Percentiles rank a stretch among this genome's conserved stretches.
phyloP scores from a whole-genome alignment of 2,888 invertebrate genomes.

The Metallyticus violacea region DNA sequence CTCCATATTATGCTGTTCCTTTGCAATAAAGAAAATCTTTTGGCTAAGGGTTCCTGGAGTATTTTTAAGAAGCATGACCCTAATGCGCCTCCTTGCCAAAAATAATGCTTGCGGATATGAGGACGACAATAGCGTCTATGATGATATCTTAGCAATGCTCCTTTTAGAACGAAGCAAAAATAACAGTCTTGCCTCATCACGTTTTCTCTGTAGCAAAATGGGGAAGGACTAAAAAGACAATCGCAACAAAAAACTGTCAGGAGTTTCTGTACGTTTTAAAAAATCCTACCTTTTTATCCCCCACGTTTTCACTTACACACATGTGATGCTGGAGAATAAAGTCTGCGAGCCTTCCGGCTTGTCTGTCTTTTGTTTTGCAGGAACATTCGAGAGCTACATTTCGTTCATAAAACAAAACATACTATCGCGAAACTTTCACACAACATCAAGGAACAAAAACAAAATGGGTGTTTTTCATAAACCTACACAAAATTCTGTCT shows the following conservation, averaged over 20 bases:
- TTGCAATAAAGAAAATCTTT: too few relatives aligned
- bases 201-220: neutral
- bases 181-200: neutral
- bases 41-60: too few relatives aligned
- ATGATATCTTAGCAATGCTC: too few relatives aligned
- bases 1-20: too few relatives aligned
- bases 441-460: neutral
- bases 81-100: too few relatives aligned
- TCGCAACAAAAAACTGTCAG: neutral
- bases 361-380: neutral
- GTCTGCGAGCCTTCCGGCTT: neutral
- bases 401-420: neutral
- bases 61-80: too few relatives aligned
- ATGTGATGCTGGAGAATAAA: neutral
- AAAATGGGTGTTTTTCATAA: neutral
- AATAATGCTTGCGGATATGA: too few relatives aligned
- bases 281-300: neutral
- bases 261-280: neutral
- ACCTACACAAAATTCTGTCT: neutral
- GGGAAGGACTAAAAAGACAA: neutral
- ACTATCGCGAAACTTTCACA: neutral
- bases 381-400: neutral
- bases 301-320: neutral
- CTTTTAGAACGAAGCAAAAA: neutral
- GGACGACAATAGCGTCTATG: too few relatives aligned